Conservation (phyloP, 2,113 vertebrate genomes). For the Psilopsiagon aymara region DNA sequence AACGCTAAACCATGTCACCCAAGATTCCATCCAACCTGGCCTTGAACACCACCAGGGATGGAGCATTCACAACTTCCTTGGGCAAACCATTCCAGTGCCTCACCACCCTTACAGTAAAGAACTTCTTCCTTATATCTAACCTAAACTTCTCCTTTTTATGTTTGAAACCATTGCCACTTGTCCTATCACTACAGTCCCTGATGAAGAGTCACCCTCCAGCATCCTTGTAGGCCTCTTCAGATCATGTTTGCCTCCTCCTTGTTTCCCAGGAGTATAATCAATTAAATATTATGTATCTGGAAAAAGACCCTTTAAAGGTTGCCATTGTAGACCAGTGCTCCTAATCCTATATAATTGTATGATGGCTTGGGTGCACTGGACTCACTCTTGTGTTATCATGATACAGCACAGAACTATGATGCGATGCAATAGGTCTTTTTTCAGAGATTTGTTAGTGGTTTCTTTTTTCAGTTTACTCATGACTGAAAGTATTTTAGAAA, state of each 20-base stretch:
- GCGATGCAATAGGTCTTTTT: background rate
- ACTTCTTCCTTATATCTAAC: background rate
- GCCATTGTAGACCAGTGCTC: background rate
- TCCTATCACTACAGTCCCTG: background rate
- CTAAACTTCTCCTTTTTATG: background rate
- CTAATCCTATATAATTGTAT: background rate
- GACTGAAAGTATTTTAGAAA: background rate
- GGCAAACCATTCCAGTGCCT: background rate
- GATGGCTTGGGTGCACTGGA: background rate
- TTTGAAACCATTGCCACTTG: background rate
- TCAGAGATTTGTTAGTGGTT: background rate
- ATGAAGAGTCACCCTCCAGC: background rate
- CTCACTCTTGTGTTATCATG: accelerated
- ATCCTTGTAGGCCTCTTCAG: background rate
- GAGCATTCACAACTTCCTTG: background rate
- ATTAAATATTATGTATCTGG: background rate
- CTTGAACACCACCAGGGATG: background rate
- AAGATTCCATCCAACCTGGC: background rate
- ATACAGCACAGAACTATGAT: background rate
- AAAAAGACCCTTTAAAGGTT: background rate
- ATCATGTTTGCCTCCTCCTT: background rate
- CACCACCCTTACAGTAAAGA: background rate
- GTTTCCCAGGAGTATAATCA: background rate
- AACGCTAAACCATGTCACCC: background rate
- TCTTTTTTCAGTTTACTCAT: background rate